These are phyloP conservation scores for Aphidius colemani DNA, from an alignment of 2,888 invertebrate genomes.

Conservation along the genomic window DNA sequence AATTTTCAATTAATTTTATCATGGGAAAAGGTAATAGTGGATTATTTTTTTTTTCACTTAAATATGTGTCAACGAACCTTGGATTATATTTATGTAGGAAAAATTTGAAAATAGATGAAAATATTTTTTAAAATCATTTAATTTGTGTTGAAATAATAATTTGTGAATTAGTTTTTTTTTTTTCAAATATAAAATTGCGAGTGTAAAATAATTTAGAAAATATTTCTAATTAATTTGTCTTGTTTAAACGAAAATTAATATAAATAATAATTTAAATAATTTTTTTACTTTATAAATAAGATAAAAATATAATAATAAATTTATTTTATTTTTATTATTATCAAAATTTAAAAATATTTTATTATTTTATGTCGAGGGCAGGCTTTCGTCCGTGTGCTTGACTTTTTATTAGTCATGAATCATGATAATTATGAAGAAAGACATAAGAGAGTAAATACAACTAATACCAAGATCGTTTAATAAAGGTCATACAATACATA, in stretches of 20 bases:
- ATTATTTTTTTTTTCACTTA: no score
- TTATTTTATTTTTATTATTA: no score
- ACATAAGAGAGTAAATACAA: background rate
- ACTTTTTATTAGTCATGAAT: slow-evolving; percentile 7
- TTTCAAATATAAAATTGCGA: background rate
- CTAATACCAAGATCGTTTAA: no score
- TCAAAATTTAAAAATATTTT: background rate
- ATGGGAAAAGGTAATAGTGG: no score
- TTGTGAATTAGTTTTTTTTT: background rate
- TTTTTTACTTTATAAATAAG: no score
- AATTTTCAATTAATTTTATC: no score
- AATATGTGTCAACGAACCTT: no score
- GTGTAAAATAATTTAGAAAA: background rate
- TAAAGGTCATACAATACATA: slow-evolving; percentile 6
- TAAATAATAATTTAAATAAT: no score
- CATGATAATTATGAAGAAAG: slow-evolving; percentile 14
- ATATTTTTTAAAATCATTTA: no score
- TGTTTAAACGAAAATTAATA: no score
- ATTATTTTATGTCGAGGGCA: slow-evolving; percentile 3
- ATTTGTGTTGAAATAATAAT: slow-evolving; percentile 11
- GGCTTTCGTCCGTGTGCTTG: slow-evolving; percentile 7
- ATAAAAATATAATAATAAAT: no score
- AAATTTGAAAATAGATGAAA: background rate
- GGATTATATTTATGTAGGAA: background rate
- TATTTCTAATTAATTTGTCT: background rate